These are phyloP conservation scores for Syrista parreyssii DNA, from an alignment of 2,888 invertebrate species.

Conservation along the genomic window DNA sequence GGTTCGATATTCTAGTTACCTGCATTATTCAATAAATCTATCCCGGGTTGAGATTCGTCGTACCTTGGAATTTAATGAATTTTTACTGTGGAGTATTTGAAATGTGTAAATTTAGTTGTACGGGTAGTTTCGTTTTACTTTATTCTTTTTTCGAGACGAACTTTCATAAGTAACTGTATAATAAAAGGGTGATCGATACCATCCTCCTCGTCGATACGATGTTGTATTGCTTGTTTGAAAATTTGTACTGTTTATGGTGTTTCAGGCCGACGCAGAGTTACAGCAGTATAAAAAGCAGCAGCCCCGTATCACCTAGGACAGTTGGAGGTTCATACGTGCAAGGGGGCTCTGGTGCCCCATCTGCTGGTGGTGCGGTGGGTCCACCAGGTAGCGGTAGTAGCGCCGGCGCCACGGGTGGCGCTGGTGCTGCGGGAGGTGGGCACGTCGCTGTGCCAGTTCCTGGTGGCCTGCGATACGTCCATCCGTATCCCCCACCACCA, in stretches of 20 bases:
- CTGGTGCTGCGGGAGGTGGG: conserved; percentile 21
- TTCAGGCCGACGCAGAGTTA: conserved; percentile 62
- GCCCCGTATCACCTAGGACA: conserved; percentile 61
- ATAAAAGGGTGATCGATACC: neutral
- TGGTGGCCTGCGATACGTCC: conserved; percentile 60
- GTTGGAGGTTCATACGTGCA: conserved; percentile 56
- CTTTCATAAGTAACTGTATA: neutral
- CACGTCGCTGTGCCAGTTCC: conserved; percentile 67
- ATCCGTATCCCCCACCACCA: conserved; percentile 61
- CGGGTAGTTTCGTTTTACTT: too few species aligned
- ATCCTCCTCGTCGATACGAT: neutral
- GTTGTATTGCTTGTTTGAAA: neutral
- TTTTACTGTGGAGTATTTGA: too few species aligned
- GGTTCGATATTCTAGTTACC: neutral
- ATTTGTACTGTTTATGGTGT: conserved; percentile 15
- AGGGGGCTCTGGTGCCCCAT: conserved; percentile 55
- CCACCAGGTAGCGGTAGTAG: conserved; percentile 33
- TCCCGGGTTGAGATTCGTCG: too few species aligned
- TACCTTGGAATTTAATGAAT: too few species aligned
- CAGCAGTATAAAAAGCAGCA: conserved; percentile 62
- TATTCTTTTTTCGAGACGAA: too few species aligned
- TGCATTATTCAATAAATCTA: neutral
- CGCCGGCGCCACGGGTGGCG: conserved; percentile 26
- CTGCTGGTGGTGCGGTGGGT: conserved; percentile 60
- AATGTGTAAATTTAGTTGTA: too few species aligned